Evolutionary conservation across 2,113 vertebrate species (phyloP), one percentile per base, ranked within the genome.

Genomic region (Catharus bicknelli): DNA sequence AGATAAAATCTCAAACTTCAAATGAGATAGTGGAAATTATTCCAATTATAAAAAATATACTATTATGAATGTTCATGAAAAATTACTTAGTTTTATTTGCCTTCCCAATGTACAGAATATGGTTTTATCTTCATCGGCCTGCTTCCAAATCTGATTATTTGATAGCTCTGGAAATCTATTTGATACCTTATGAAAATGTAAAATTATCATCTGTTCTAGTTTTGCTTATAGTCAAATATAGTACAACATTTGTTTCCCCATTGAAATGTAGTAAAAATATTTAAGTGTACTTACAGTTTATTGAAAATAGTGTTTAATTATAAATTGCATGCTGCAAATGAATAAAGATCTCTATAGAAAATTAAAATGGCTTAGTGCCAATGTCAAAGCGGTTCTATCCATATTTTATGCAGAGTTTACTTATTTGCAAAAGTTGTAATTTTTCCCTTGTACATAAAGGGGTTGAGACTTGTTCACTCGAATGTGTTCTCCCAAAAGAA

Each of bases 351-450:
- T 73, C 45, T 89, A 57, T 25, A 90, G 78, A 93, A 89, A 77
- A 90, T 83, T 90, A 90, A 90, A 93, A 83, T 87, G 83, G 77
- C 79, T 50, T 61, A 21, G 9, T 81, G 90, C 68, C 89, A 92
- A 43, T 43, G 20, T 79, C 63, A 89, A 75, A 91, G 45, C 2
- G 0, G 5, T 59, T 94, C 54, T 81, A 40, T 26, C 47, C 13
- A 78, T 89, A 76, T 93, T 90, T 85, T 88, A 88, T 67, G 15
- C 29, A 47, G 48, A 64, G 16, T 84, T 90, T 82, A 70, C 19
- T 29, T 88, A 51, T 69, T 91, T 83, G 51, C 62, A 47, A 66
- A 92, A 91, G 38, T 19, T 89, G 10, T n/a, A 90, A 80, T 66
- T 89, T 93, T 92, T 47, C 26, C 42, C 30, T 57, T 64, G 7